Conservation (phyloP, 2,797 vertebrate species). For the Merluccius polli region DNA sequence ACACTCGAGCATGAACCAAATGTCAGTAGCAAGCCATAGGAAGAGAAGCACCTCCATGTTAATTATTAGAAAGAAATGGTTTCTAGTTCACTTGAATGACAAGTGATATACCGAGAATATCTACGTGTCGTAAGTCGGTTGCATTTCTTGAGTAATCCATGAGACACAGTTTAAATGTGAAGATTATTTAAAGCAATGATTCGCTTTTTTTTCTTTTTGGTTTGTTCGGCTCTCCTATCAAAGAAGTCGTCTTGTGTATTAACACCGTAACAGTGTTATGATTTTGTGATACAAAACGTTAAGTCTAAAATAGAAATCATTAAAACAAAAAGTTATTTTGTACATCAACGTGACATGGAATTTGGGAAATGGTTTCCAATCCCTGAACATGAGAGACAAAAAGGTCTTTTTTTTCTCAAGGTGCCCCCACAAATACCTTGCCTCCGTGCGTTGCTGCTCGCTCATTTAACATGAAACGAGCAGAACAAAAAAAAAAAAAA, state of each 20-base stretch:
- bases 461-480: conserved; percentile 59
- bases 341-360: conserved; percentile 52
- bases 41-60: conserved; percentile 67
- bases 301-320: conserved; percentile 27
- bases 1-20: conserved; percentile 84
- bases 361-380: conserved; percentile 59
- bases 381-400: not conserved
- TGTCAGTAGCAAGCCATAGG: conserved; percentile 73
- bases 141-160: conserved; percentile 52
- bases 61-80: conserved; percentile 69
- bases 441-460: conserved; percentile 37
- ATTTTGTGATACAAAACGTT: conserved; percentile 15
- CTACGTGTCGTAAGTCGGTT: conserved; percentile 67
- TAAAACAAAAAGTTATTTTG: conserved; percentile 50
- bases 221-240: not conserved
- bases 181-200: conserved; percentile 67
- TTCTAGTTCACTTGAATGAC: conserved; percentile 52
- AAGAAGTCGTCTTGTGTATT: not conserved
- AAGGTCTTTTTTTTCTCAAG: conserved; percentile 27
- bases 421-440: conserved; percentile 62
- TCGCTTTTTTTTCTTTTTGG: conserved; percentile 21
- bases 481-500: conserved; percentile 21
- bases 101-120: conserved; percentile 57
- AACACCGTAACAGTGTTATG: not conserved
- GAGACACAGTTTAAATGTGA: conserved; percentile 61